Base-by-base conservation (phyloP, 2,113 vertebrate genomes). In the Hirundichthys speculiger region DNA sequence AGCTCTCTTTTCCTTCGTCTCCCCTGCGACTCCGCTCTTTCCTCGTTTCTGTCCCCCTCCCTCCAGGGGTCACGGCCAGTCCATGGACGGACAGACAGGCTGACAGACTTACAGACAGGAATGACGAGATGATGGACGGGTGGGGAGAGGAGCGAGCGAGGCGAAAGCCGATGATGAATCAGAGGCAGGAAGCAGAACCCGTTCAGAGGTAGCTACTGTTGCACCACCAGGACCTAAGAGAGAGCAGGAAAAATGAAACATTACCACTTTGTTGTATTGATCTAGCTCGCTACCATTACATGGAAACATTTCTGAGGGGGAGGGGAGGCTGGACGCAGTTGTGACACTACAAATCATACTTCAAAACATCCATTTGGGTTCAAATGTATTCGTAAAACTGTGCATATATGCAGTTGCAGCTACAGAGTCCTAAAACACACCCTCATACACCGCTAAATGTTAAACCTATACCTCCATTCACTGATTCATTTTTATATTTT, bases 51-150 rank as follows among this genome's bases (percentile, higher is more conserved):
- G 80, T 85, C 84, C 89, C 89, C 90, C 89, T 90, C 81, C 73
- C 89, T 87, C 70, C 79, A 66, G 11, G 88, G 87, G 84, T 93
- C 87, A 92, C 71, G 47, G 83, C 85, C 83, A 63, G 84, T 88
- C 87, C 86, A 89, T 88, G 84, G 84, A 82, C 54, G 25, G 71
- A 60, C 4, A 39, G 70, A 80, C 38, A 4, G 76, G 73, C 64
- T 25, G 54, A 70, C 19, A 12, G 68, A 50, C 69, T 38, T 1
- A 63, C 57, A 21, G 71, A 73, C 59, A 3, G 49, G 41, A 64
- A 51, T 20, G 66, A 46, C 61, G 21, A 30, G 59, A 49, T 38
- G 82, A 73, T 42, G 54, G 79, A 76, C 21, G 13, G 70, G 34
- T 55, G 84, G 80, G 77, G 65, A 83, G 79, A 78, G 83, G 75